These are phyloP conservation scores for Drosophila sproati DNA, from an alignment of 1,140 invertebrate species.

Conservation along the genomic window DNA sequence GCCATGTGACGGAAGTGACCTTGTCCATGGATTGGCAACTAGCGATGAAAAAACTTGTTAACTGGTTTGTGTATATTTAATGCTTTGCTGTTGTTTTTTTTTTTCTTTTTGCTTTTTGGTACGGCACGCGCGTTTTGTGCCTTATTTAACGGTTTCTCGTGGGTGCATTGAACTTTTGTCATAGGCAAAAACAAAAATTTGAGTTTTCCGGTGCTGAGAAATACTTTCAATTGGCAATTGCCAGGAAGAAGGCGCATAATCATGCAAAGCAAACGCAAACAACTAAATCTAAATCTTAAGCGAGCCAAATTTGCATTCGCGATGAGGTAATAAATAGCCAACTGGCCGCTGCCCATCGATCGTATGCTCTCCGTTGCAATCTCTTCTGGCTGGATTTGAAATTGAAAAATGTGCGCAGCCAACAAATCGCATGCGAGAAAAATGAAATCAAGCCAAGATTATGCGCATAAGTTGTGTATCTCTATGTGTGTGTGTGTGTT, in stretches of 20 bases:
- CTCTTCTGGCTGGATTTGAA: slow-evolving; percentile 66
- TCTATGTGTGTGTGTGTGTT: neutral
- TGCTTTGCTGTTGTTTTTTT: neutral
- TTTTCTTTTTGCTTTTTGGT: slow-evolving; percentile 4
- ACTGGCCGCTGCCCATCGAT: slow-evolving; percentile 70
- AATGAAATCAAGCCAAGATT: slow-evolving; percentile 82
- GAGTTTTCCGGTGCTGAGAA: slow-evolving; percentile 33
- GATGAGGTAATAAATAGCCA: slow-evolving; percentile 81
- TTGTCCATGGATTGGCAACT: slow-evolving; percentile 72
- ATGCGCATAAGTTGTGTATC: slow-evolving; percentile 70
- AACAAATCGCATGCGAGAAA: slow-evolving; percentile 77
- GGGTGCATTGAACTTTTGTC: slow-evolving; percentile 61
- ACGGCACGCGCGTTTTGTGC: slow-evolving; percentile 43
- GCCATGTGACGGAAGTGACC: slow-evolving; percentile 74
- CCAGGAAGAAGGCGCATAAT: slow-evolving; percentile 33
- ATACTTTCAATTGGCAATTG: slow-evolving; percentile 35
- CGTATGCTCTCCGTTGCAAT: slow-evolving; percentile 60
- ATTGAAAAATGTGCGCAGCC: slow-evolving; percentile 71
- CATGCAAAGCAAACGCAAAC: slow-evolving; percentile 29
- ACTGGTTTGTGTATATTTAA: slow-evolving; percentile 21
- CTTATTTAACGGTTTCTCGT: slow-evolving; percentile 44
- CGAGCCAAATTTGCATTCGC: slow-evolving; percentile 66
- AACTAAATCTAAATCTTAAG: slow-evolving; percentile 35
- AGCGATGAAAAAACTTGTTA: slow-evolving; percentile 33
- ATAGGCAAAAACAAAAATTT: slow-evolving; percentile 31